Evolutionary conservation across 2,888 invertebrate species (phyloP).

Genomic region (Thecophora atra): DNA sequence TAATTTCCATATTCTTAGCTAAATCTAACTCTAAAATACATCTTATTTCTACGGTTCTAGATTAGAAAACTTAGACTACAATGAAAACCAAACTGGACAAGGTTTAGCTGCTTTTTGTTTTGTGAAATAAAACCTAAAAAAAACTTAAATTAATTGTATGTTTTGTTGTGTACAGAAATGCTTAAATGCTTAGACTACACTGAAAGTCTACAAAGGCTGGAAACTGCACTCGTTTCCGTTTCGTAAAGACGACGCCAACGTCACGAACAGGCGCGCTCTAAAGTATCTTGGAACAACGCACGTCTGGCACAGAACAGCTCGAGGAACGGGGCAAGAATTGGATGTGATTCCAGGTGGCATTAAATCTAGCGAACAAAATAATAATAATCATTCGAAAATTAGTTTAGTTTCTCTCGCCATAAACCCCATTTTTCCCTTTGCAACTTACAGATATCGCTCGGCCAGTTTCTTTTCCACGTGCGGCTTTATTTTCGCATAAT

Average conservation of each 20-base stretch:
- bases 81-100: not conserved
- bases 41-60: too few relatives aligned
- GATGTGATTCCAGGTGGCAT: conserved; percentile 63
- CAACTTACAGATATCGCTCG: conserved; percentile 61
- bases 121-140: not conserved
- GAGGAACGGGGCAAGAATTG: conserved; percentile 61
- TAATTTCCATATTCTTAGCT: not conserved
- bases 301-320: conserved; percentile 56
- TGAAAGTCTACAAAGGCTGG: conserved; percentile 20
- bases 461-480: conserved; percentile 62
- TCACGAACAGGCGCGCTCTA: conserved; percentile 42
- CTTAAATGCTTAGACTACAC: not conserved
- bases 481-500: conserved; percentile 64
- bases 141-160: not conserved
- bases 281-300: conserved; percentile 59
- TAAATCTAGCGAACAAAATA: conserved; percentile 52
- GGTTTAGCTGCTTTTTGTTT: not conserved
- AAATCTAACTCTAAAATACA: too few relatives aligned
- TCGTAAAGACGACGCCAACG: not conserved
- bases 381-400: too few relatives aligned
- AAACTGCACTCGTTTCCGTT: too few relatives aligned
- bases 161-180: conserved; percentile 26
- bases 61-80: too few relatives aligned
- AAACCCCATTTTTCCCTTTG: too few relatives aligned
- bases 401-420: too few relatives aligned